Percentiles rank a stretch among this genome's conserved stretches.
phyloP scores from a whole-genome alignment of 2,888 invertebrate genomes.

The Drosophila lutescens region DNA sequence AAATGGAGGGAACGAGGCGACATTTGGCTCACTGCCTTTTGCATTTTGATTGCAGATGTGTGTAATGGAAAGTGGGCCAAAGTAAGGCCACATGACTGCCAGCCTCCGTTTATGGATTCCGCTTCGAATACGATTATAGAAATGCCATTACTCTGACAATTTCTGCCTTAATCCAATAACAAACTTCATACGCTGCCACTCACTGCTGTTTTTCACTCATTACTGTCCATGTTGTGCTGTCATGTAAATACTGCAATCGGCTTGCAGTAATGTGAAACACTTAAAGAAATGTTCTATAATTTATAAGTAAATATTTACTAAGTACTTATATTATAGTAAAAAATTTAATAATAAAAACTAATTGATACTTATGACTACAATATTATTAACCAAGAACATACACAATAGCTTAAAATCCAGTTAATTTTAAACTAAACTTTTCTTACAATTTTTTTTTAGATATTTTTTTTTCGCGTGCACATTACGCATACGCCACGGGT shows the following conservation, averaged over 20 bases:
- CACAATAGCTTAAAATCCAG: too few species aligned
- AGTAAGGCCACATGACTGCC: neutral
- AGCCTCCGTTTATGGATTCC: constrained; percentile 13
- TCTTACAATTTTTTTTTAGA: too few species aligned
- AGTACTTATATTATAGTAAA: neutral
- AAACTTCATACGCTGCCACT: constrained; percentile 5
- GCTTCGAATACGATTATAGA: constrained; percentile 25
- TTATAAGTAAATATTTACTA: neutral
- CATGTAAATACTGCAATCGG: constrained; percentile 43
- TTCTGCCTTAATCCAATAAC: constrained; percentile 18
- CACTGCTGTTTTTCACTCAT: constrained; percentile 38
- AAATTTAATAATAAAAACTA: too few species aligned
- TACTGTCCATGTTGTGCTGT: constrained; percentile 31
- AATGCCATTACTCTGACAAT: constrained; percentile 13
- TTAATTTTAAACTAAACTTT: too few species aligned
- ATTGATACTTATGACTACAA: too few species aligned
- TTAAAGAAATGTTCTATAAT: neutral
- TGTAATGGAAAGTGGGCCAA: constrained; percentile 21
- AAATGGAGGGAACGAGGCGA: constrained; percentile 27
- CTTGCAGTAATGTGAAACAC: constrained; percentile 9
- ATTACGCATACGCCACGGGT: constrained; percentile 59
- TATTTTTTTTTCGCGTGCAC: constrained; percentile 27
- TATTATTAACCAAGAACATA: too few species aligned
- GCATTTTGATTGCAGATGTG: constrained; percentile 38
- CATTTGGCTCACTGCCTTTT: constrained; percentile 11